A percentile compares a stretch with the other conserved stretches of the same genome.
These are phyloP conservation scores for Mactromeris polynyma DNA, from an alignment of 2,888 invertebrate species.

Conservation along the genomic window DNA sequence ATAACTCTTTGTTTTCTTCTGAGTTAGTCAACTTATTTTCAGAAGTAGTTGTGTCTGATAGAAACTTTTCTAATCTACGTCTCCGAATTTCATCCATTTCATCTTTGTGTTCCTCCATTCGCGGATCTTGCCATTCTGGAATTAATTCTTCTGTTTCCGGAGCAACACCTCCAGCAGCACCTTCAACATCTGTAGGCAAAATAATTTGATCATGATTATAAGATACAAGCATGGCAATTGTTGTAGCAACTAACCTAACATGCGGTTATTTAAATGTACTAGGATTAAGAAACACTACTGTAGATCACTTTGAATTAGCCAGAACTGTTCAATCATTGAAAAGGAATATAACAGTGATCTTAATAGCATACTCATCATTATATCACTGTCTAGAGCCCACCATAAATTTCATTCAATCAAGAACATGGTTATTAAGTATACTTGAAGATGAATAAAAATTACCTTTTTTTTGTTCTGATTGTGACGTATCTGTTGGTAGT, in stretches of 20 bases:
- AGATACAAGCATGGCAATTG: too few species aligned
- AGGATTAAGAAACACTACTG: too few species aligned
- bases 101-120: slow-evolving; percentile 78
- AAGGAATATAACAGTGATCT: too few species aligned
- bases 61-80: slow-evolving; percentile 78
- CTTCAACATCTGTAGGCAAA: slow-evolving; percentile 57
- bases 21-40: slow-evolving; percentile 46
- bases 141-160: slow-evolving; percentile 74
- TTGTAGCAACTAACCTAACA: too few species aligned
- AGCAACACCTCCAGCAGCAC: slow-evolving; percentile 74
- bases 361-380: too few species aligned
- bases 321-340: too few species aligned
- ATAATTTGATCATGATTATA: neutral
- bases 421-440: too few species aligned
- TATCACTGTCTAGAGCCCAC: too few species aligned
- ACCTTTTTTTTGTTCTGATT: slow-evolving; percentile 33
- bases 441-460: too few species aligned
- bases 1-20: slow-evolving; percentile 32
- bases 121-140: slow-evolving; percentile 78
- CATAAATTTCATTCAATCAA: too few species aligned
- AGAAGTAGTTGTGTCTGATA: slow-evolving; percentile 44
- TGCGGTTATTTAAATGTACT: too few species aligned
- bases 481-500: neutral
- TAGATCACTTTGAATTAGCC: too few species aligned
- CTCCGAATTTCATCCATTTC: slow-evolving; percentile 82